Base-by-base conservation (phyloP, 2,113 vertebrate species). In the Brienomyrus brachyistius region DNA sequence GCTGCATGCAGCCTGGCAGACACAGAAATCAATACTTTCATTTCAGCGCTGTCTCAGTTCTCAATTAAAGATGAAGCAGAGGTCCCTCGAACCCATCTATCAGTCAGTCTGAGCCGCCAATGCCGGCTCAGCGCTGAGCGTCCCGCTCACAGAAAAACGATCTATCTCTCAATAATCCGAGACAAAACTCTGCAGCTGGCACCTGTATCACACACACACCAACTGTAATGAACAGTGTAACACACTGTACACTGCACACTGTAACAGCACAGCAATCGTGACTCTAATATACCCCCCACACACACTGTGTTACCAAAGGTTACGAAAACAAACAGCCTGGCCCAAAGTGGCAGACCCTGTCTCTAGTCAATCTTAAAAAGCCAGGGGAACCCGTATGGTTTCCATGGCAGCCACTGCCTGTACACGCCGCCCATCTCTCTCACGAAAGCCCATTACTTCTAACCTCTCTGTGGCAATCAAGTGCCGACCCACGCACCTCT, bases 21-120 rank as follows among this genome's bases (percentile, higher is more conserved):
- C 90, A 90, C 86, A 90, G 88, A 74, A 93, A 94, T 93, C 94
- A 95, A 93, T 93, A 92, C 90, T 90, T 93, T 93, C 89, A 92
- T 91, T 92, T 92, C 88, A 43, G 91, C 87, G 89, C 91, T 90
- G 91, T 92, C 90, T 92, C 90, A 90, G 88, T 89, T 90, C 91
- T 92, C 87, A 91, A 91, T 91, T 92, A 91, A 91, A 92, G 88
- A 91, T 91, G 85, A 91, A 90, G 82, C 82, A 40, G 80, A 50
- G 70, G 35, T 43, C 89, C 90, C 66, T 86, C 89, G 35, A 31
- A 86, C 74, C 80, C 77, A 82, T 92, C 89, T 59, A 77, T 83
- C 43, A 74, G 82, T 59, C 85, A 85, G 89, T 90, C 89, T 89
- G 47, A 47, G 43, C 13, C n/a, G 35, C 11, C 19, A 3, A 7